These are phyloP conservation scores for Conistra vaccinii DNA, from an alignment of 2,888 invertebrate genomes.

Conservation along the genomic window DNA sequence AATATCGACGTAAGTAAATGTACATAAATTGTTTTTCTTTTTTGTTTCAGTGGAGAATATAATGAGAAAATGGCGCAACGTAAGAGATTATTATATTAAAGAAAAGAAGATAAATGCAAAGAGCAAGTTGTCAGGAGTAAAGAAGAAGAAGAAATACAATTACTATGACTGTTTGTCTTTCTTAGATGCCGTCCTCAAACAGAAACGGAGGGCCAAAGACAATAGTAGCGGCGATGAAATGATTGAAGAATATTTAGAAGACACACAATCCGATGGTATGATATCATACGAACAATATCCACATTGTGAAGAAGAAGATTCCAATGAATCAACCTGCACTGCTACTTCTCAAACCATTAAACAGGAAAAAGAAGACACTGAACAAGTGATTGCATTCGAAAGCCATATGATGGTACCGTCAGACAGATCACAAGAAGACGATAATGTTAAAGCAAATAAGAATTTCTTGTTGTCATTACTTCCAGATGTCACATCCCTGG, in stretches of 20 bases:
- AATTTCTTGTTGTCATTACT: conserved; percentile 56
- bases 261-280: neutral
- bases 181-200: conserved; percentile 35
- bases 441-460: conserved; percentile 37
- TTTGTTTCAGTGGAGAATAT: conserved; percentile 49
- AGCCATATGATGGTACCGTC: neutral
- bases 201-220: neutral
- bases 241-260: conserved; percentile 36
- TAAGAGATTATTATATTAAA: conserved; percentile 62
- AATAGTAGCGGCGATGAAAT: conserved; percentile 8
- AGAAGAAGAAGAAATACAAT: conserved; percentile 42
- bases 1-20: neutral
- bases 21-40: neutral
- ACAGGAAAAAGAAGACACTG: conserved; percentile 38
- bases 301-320: conserved; percentile 9
- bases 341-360: neutral
- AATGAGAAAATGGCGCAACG: conserved; percentile 58
- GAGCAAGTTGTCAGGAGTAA: neutral
- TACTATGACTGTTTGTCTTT: conserved; percentile 43
- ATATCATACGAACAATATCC: conserved; percentile 2
- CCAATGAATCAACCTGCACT: conserved; percentile 11
- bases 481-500: conserved; percentile 51
- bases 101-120: conserved; percentile 30
- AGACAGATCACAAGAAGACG: conserved; percentile 11
- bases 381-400: too few species aligned